phyloP scores from a whole-genome alignment of 2,797 vertebrate genomes.

The Molossus alvarezi region DNA sequence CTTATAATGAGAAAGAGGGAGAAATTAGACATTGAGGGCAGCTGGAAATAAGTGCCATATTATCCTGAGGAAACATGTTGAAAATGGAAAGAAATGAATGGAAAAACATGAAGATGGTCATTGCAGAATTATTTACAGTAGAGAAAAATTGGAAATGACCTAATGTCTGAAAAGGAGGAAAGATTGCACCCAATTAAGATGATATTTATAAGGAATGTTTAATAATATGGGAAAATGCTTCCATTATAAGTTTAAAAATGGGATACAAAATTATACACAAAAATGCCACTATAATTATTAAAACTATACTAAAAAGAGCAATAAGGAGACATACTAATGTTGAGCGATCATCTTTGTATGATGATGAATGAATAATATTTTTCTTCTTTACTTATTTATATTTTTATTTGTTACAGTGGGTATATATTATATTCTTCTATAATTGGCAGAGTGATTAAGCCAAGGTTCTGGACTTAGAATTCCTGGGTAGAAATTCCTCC shows the following conservation, averaged over 20 bases:
- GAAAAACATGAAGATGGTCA: not conserved
- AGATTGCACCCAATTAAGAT: not conserved
- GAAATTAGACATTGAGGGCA: not conserved
- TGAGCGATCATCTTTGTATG: not conserved
- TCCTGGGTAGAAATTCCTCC: not conserved
- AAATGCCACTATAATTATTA: not conserved
- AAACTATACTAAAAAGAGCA: not conserved
- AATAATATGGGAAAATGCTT: not conserved
- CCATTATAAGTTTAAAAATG: not conserved
- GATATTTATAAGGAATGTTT: constrained; percentile 2
- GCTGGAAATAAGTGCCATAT: not conserved
- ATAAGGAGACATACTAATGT: not conserved
- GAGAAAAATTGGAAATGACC: constrained; percentile 14
- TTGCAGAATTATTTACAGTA: not conserved
- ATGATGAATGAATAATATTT: not conserved
- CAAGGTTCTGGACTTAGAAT: not conserved
- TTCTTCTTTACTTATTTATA: not conserved
- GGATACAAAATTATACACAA: not conserved
- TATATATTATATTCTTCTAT: not conserved
- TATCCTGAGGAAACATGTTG: not conserved
- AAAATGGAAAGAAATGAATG: not conserved
- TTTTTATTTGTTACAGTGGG: constrained; percentile 20
- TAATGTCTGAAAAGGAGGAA: not conserved
- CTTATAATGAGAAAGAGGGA: not conserved
- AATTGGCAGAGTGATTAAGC: not conserved